Evolutionary conservation across 2,113 vertebrate species (phyloP), one percentile per base, ranked within the genome.

Genomic region (Butorides virescens): DNA sequence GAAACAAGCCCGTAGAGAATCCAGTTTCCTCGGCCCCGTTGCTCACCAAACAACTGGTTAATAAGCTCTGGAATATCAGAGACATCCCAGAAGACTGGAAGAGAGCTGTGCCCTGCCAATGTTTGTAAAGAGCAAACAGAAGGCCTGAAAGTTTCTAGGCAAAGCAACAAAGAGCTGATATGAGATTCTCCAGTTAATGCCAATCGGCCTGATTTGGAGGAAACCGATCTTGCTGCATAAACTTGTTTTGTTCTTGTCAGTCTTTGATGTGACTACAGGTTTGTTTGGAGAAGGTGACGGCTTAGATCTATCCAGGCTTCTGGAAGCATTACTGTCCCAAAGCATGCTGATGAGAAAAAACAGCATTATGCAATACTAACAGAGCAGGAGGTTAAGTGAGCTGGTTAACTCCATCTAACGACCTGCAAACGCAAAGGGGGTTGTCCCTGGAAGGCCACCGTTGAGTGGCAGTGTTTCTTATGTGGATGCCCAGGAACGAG

Each of bases 51-150:
- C 66, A 92, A 82, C 36, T 23, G 77, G 91, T 94, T 96, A 95
- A 94, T 90, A 97, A 92, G 37, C 71, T 91, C 79, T 72, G 49
- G 86, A 85, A 93, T 87, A 95, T 67, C 67, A 87, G 76, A 94
- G 76, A 39, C 62, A 53, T 93, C 92, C 91, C 89, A 91, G 77
- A 88, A 91, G 92, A 81, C 92, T 66, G 50, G 71, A 82, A 70
- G 90, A 73, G 74, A 88, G 82, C 71, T 39, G 18, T 85, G 77
- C 74, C 75, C 50, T 90, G 49, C 30, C 87, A 82, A n/a, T 96
- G 80, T 96, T 97, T 96, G 93, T 87, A 66, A 92, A 96, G 84
- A 94, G 94, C 92, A 95, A 97, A 97, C 89, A 95, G 77, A 91
- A 93, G 58, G 81, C 74, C 77, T 95, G 87, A 62, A 96, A 92